Conservation (phyloP, 1,140 invertebrate genomes). For the Mizuhopecten yessoensis region DNA sequence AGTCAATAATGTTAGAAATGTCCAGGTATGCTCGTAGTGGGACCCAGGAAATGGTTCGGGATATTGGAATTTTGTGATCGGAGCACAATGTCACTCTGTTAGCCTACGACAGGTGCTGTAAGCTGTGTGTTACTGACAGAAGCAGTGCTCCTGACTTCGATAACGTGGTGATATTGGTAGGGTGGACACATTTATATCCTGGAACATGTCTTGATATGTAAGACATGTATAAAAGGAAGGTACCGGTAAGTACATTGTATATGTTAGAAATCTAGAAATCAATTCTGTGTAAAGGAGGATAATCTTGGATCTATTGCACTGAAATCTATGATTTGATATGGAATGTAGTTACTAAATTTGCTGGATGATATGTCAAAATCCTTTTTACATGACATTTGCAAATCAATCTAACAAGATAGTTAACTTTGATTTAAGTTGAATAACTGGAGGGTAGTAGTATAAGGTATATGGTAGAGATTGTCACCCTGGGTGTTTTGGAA, state of each 20-base stretch:
- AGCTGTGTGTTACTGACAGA: background rate
- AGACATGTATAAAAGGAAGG: background rate
- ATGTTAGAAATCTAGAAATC: no score
- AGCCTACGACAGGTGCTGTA: background rate
- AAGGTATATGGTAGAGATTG: no score
- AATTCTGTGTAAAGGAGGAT: background rate
- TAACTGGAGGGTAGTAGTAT: no score
- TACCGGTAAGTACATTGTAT: no score
- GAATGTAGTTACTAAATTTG: no score
- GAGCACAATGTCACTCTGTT: background rate
- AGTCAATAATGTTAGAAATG: conserved; percentile 39
- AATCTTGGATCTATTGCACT: background rate
- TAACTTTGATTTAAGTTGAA: no score
- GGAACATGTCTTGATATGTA: background rate
- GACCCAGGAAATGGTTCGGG: conserved; percentile 22
- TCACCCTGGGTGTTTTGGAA: no score
- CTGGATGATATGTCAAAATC: no score
- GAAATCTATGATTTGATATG: no score
- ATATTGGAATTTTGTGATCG: conserved; percentile 23
- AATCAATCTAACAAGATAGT: background rate
- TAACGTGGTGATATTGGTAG: background rate
- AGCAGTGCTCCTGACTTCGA: background rate
- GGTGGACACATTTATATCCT: background rate
- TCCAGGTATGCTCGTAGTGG: no score
- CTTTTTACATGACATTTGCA: no score